phyloP scores from a whole-genome alignment of 2,888 invertebrate species.

The Cyclophora albipunctata region DNA sequence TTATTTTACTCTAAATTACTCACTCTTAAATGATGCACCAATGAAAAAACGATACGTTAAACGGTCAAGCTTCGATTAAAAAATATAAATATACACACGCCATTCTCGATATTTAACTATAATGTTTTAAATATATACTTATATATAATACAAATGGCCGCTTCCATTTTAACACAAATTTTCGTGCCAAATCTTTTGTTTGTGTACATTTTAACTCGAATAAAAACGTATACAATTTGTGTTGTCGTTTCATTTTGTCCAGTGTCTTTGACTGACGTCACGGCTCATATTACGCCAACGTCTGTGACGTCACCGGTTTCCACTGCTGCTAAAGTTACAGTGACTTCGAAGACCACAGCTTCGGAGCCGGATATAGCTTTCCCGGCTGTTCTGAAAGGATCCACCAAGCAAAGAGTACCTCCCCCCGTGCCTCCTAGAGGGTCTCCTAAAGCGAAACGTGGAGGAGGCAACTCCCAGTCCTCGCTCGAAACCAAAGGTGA shows the following conservation, averaged over 20 bases:
- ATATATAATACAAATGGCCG: constrained; percentile 20
- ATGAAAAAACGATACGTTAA: constrained; percentile 58
- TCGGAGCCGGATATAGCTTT: constrained; percentile 76
- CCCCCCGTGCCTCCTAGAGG: constrained; percentile 93
- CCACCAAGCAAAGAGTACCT: constrained; percentile 84
- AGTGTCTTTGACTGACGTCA: constrained; percentile 74
- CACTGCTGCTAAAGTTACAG: constrained; percentile 50
- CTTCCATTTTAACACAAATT: constrained; percentile 56
- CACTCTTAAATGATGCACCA: constrained; percentile 49
- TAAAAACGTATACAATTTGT: not conserved
- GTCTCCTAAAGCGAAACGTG: constrained; percentile 80
- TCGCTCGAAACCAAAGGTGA: constrained; percentile 70
- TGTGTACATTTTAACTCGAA: constrained; percentile 35
- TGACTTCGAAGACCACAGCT: constrained; percentile 38
- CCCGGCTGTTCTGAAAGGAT: constrained; percentile 85
- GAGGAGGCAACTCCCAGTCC: constrained; percentile 57
- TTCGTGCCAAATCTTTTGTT: constrained; percentile 47
- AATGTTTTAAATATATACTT: too few relatives aligned
- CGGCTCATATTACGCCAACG: constrained; percentile 70
- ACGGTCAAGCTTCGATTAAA: constrained; percentile 70
- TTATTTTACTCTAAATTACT: constrained; percentile 27
- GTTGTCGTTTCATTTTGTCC: constrained; percentile 15
- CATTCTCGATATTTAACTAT: constrained; percentile 56
- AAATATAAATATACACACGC: constrained; percentile 71
- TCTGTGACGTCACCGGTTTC: constrained; percentile 65